Evolutionary conservation across 2,113 vertebrate genomes (phyloP).

Genomic region (Serilophus lunatus): DNA sequence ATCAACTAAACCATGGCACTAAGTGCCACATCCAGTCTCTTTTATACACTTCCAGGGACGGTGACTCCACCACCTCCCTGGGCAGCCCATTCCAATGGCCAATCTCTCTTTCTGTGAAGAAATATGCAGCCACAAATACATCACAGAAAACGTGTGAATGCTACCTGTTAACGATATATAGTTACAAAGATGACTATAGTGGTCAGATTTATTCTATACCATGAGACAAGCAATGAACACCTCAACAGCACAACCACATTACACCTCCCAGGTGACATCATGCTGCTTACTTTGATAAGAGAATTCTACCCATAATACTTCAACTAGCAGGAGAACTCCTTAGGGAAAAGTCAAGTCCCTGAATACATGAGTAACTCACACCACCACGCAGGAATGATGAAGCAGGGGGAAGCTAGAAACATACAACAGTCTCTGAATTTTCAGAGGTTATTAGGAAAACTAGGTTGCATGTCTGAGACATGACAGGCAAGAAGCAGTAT

Average conservation of each 20-base stretch:
- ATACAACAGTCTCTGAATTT: not conserved
- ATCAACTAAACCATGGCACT: too few species aligned
- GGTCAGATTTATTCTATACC: not conserved
- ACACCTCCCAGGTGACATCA: not conserved
- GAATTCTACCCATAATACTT: not conserved
- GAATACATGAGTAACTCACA: accelerated
- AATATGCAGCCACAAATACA: not conserved
- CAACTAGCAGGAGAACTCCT: not conserved
- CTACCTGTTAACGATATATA: not conserved
- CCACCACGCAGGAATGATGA: not conserved
- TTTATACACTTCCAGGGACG: too few species aligned
- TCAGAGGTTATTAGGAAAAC: not conserved
- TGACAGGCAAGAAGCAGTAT: not conserved
- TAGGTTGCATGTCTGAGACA: not conserved
- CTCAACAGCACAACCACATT: not conserved
- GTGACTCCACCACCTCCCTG: too few species aligned
- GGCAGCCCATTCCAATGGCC: too few species aligned
- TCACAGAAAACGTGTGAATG: not conserved
- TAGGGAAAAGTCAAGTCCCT: not conserved
- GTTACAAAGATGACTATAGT: not conserved
- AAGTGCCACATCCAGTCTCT: too few species aligned
- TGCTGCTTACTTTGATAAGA: not conserved
- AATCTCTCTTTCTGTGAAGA: too few species aligned
- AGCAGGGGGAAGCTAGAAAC: not conserved
- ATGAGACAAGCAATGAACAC: not conserved